Percentiles rank a stretch among this genome's conserved stretches.
These are phyloP conservation scores for Scaptomyza reducta DNA, from an alignment of 2,888 invertebrate species.

Conservation along the genomic window DNA sequence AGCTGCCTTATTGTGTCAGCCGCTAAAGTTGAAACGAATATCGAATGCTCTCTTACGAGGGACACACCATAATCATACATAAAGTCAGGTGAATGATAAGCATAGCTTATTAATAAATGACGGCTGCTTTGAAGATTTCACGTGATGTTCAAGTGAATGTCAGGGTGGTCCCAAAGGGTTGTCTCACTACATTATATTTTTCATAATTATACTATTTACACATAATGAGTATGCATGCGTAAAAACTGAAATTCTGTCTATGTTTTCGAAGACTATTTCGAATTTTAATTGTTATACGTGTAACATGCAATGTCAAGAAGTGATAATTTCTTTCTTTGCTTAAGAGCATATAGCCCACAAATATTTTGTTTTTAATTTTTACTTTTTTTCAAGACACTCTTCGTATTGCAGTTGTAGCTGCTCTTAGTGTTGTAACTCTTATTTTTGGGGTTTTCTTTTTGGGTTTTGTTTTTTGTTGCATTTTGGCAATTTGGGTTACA, in stretches of 20 bases:
- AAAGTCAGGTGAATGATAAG: constrained; percentile 47
- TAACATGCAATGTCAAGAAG: constrained; percentile 26
- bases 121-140: constrained; percentile 52
- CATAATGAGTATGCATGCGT: neutral
- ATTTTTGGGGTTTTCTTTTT: constrained; percentile 35
- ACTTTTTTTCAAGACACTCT: constrained; percentile 29
- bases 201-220: constrained; percentile 8
- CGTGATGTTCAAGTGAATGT: constrained; percentile 39
- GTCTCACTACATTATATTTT: neutral
- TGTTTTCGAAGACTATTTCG: neutral
- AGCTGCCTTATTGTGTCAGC: constrained; percentile 64
- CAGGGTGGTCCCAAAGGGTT: constrained; percentile 48
- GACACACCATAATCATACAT: constrained; percentile 1
- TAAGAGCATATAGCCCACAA: constrained; percentile 56
- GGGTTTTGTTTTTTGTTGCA: constrained; percentile 18
- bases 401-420: constrained; percentile 39
- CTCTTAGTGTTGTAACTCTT: constrained; percentile 63
- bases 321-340: constrained; percentile 22
- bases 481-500: constrained; percentile 78
- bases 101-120: constrained; percentile 69
- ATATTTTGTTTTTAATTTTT: constrained; percentile 43
- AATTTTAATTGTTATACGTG: constrained; percentile 6
- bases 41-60: constrained; percentile 55
- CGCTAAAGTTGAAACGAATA: constrained; percentile 71
- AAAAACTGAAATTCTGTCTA: neutral